Percentiles rank a stretch among this genome's conserved stretches.
Conservation (phyloP, 2,888 invertebrate species). For the Geophilus truncorum region DNA sequence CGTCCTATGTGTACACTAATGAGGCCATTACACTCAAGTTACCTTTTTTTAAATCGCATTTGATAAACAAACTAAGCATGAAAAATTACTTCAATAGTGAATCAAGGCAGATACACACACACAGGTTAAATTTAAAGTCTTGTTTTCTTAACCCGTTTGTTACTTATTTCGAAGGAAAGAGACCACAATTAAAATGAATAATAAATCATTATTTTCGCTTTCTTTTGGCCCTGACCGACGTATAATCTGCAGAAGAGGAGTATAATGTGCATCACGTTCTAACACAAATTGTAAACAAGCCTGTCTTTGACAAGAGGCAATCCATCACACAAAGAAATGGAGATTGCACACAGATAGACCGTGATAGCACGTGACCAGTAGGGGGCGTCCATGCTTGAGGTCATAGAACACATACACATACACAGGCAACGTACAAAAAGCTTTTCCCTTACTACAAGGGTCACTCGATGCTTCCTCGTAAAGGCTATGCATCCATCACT, state of each 20-base stretch:
- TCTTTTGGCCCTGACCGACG: not conserved
- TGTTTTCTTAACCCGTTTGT: no score
- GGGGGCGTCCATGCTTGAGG: not conserved
- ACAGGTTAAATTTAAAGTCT: no score
- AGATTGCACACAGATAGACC: not conserved
- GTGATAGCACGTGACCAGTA: not conserved
- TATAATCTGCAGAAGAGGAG: not conserved
- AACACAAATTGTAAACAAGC: conserved; percentile 17
- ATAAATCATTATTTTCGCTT: not conserved
- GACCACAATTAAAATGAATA: not conserved
- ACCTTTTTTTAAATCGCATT: not conserved
- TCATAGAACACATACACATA: not conserved
- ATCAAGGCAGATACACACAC: no score
- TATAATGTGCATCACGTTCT: conserved; percentile 4
- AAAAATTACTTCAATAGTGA: not conserved
- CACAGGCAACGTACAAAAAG: conserved; percentile 6
- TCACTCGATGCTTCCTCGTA: conserved; percentile 10
- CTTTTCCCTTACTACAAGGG: conserved; percentile 10
- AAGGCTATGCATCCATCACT: conserved; percentile 1
- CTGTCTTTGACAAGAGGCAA: conserved; percentile 15
- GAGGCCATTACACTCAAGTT: not conserved
- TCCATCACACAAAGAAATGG: conserved; percentile 6
- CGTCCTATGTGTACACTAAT: not conserved
- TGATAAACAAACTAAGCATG: not conserved
- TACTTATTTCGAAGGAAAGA: no score